A percentile compares a stretch with the other conserved stretches of the same genome.
Evolutionary conservation across 2,888 invertebrate genomes (phyloP).

Genomic region (Lucinisca nassula): DNA sequence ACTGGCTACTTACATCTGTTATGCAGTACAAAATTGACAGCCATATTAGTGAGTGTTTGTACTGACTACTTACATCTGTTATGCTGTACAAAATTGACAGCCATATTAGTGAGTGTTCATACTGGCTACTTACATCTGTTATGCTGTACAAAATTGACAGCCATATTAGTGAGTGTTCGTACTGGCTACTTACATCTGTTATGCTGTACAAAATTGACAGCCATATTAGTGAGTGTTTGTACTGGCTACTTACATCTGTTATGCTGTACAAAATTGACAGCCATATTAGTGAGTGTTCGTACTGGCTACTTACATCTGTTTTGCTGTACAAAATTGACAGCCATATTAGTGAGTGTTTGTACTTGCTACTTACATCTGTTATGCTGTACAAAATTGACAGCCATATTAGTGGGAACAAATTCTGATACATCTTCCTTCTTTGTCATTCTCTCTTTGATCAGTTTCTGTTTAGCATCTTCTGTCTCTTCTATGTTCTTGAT

Average conservation of each 20-base stretch:
- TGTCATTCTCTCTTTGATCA: constrained; percentile 95
- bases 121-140: too few relatives aligned
- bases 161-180: too few relatives aligned
- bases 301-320: constrained; percentile 94
- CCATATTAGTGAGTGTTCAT: too few relatives aligned
- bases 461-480: constrained; percentile 98
- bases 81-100: too few relatives aligned
- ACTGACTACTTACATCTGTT: too few relatives aligned
- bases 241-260: constrained; percentile 96
- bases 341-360: constrained; percentile 97
- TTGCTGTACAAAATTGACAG: constrained; percentile 99
- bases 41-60: too few relatives aligned
- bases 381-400: constrained; percentile 99
- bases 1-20: too few relatives aligned
- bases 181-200: too few relatives aligned
- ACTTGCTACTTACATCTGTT: constrained; percentile 93
- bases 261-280: constrained; percentile 99
- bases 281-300: constrained; percentile 97
- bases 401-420: constrained; percentile 99
- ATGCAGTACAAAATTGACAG: too few relatives aligned
- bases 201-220: too few relatives aligned
- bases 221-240: too few relatives aligned
- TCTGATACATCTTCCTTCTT: constrained; percentile 96
- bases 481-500: constrained; percentile 99
- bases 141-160: too few relatives aligned